Base-by-base conservation (phyloP, 2,888 invertebrate genomes). In the Yponomeuta sedellus region DNA sequence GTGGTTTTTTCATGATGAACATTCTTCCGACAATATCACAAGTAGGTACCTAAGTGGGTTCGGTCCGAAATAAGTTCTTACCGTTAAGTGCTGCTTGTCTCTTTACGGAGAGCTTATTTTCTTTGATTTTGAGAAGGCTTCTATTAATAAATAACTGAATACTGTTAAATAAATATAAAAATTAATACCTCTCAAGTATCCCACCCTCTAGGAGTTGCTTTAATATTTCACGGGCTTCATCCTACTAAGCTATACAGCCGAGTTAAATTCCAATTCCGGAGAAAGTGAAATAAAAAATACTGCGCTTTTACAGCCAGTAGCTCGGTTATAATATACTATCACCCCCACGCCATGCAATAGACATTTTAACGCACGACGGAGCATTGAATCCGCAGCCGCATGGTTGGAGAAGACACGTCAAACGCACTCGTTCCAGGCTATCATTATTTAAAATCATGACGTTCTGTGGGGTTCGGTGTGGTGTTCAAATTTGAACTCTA, bases 391-490 rank as follows among this genome's bases (percentile, higher is more conserved):
- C 44, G 44, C 44, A 52, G 44, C 44, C 44, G 44, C 44, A 52
- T 52, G 44, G 44, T 52, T 52, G 44, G 44, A 52, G 44, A 52
- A 52, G 44, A 52, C 44, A 52, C 44, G 44, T 59, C 59, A 59
- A 59, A 59, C 25, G 59, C 59, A 20, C 25, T 59, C 59, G 25
- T 25, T 59, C 22, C 59, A 25, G 2, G 22, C 22, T 25, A 22
- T 59, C 59, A 59, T 59, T 59, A 25, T 59, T 59, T 59, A 25
- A 59, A 52, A 52, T 52, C 44, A 52, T 52, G 44, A 52, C 44
- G 44, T 52, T 52, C 67, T 39, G 19, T 20, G 25, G 59, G 59
- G 59, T 57, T 57, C 57, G 16, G 44, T 16, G 44, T 52, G 12
- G 2, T 16, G 16, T 16, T 52, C 44, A 16, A 16, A 52, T 52